Base-by-base conservation (phyloP, 64 coral and sea anemone species). In the Actinia equina region DNA sequence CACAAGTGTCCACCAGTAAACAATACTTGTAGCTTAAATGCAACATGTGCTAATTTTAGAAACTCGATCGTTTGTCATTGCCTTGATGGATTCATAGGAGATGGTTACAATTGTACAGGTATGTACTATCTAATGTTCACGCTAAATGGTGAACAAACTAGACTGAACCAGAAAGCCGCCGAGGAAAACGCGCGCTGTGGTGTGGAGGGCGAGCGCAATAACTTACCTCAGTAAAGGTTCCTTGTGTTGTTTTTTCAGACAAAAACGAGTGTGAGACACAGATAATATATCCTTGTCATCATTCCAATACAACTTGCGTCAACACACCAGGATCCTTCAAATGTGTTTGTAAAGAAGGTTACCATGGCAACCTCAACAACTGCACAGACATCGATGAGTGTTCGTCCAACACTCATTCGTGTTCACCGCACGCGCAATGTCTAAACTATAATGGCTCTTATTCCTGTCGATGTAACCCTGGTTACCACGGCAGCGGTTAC, bases 371-470 rank as follows among this genome's bases (percentile, higher is more conserved):
- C 41, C 6, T 2, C 17, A 59, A 14, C 41, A 85, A 85, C 49
- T 85, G 83, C 54, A 85, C 55, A 25, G 91, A 92, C 15, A 59
- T 79, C 17, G 80, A 92, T 63, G 91, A 92, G n/a, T 92, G 91
- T 16, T 59, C 58, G 2, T 56, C 76, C 65, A 44, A 15, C 58
- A 42, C 44, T 42, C 7, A 43, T n/a, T 62, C 20, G 8, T 92
- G 91, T 37, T 49, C 63, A 67, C 37, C 59, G 17, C 74, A 84
- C 43, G 79, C 91, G 2, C 86, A 88, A 44, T 92, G 91, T 57
- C 17, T 77, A 55, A 92, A 92, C 51, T 59, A 54, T 51, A 44
- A 74, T 59, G 91, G 91, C 10, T 88, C 91, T 41, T 92, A 84
- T 84, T 26, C 71, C 17, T 92, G 91, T 43, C 61, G 41, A 30